Evolutionary conservation across 37 sponge, comb jelly and placozoan genomes (phyloP).

Genomic region (Crambe crambe): DNA sequence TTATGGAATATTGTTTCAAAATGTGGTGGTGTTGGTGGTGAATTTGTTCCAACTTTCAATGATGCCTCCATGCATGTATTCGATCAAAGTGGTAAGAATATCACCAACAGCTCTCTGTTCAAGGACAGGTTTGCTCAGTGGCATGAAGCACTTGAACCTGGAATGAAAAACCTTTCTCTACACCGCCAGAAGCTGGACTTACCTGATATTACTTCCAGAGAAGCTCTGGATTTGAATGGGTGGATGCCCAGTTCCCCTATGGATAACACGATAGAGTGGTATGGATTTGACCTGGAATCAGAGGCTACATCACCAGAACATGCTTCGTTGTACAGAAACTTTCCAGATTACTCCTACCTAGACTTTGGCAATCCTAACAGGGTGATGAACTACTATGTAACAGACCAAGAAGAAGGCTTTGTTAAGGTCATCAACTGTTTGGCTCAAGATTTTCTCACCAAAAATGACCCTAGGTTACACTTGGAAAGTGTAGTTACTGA

Average conservation of each 20-base stretch:
- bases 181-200: background rate
- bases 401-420: conserved; percentile 48
- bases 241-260: conserved; percentile 32
- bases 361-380: conserved; percentile 23
- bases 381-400: conserved; percentile 28
- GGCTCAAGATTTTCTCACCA: conserved; percentile 13
- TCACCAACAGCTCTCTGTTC: background rate
- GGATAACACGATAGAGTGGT: conserved; percentile 48
- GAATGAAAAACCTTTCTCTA: background rate
- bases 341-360: conserved; percentile 1
- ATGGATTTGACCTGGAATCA: conserved; percentile 9
- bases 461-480: conserved; percentile 28
- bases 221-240: conserved; percentile 16
- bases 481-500: conserved; percentile 30
- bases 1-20: conserved; percentile 6
- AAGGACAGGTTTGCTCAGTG: conserved; percentile 6
- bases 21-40: conserved; percentile 28
- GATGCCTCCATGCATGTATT: background rate
- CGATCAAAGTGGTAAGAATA: background rate
- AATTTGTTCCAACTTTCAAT: background rate
- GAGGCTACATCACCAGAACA: conserved; percentile 14
- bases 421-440: conserved; percentile 31
- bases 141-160: background rate
- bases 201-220: conserved; percentile 31
- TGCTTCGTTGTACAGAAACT: conserved; percentile 1